Evolutionary conservation across 1,140 invertebrate genomes (phyloP).

Genomic region (Forficula auricularia): DNA sequence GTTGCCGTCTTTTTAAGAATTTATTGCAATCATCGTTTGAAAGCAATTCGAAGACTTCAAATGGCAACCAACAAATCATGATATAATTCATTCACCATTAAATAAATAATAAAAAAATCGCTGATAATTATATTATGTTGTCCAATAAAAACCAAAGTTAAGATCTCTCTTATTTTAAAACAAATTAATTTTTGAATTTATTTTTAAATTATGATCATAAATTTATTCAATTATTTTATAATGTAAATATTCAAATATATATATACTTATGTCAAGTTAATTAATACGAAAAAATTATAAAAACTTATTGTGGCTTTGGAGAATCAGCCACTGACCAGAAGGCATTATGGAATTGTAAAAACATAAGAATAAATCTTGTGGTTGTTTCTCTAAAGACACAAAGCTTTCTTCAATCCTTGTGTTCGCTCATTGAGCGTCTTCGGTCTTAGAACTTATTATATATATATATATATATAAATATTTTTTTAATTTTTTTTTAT

Average conservation of each 20-base stretch:
- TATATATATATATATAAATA: neutral
- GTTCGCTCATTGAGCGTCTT: too few relatives aligned
- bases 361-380: too few relatives aligned
- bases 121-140: neutral
- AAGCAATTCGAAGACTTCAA: conserved; percentile 28
- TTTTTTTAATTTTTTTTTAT: neutral
- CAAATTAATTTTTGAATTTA: conserved; percentile 5
- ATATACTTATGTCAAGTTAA: neutral
- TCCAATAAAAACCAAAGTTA: too few relatives aligned
- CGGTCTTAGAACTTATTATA: too few relatives aligned
- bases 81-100: conserved; percentile 19
- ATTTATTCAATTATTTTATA: too few relatives aligned
- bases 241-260: neutral
- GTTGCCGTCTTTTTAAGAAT: conserved; percentile 69
- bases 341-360: too few relatives aligned
- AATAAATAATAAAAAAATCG: conserved; percentile 1
- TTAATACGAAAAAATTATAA: neutral
- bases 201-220: too few relatives aligned
- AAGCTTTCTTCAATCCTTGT: too few relatives aligned
- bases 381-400: too few relatives aligned
- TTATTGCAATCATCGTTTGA: conserved; percentile 62
- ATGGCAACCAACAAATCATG: conserved; percentile 22
- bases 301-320: too few relatives aligned
- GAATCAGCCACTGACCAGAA: too few relatives aligned
- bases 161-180: too few relatives aligned